phyloP scores from a whole-genome alignment of 2,113 vertebrate genomes.

The Vombatus ursinus region DNA sequence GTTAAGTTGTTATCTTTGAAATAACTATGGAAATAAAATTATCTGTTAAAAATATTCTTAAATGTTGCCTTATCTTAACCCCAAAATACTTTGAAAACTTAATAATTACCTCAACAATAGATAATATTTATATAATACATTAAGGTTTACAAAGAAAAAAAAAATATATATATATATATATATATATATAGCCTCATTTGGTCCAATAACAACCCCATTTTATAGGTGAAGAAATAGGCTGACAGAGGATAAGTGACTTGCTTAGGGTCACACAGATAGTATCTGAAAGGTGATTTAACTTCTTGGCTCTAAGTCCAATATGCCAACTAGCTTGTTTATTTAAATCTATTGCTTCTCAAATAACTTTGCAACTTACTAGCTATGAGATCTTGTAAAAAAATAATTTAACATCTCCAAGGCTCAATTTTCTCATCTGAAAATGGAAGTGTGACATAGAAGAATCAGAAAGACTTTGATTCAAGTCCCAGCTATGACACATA shows the following conservation, averaged over 20 bases:
- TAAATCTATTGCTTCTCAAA: neutral
- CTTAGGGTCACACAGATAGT: neutral
- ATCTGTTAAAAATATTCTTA: neutral
- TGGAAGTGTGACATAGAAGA: neutral
- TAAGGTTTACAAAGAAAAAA: neutral
- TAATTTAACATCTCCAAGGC: neutral
- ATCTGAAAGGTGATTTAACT: neutral
- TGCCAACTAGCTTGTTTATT: neutral
- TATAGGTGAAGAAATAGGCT: neutral
- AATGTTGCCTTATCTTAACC: neutral
- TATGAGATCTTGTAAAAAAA: neutral
- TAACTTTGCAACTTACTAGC: neutral
- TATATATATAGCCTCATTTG: too few relatives aligned
- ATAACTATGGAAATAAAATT: neutral
- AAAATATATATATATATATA: too few relatives aligned
- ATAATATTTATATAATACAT: neutral
- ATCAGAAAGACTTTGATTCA: neutral
- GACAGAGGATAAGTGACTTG: neutral
- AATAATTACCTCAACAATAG: neutral
- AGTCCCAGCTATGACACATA: neutral
- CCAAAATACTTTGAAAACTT: neutral
- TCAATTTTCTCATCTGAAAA: neutral
- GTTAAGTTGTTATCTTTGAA: neutral
- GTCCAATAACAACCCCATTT: neutral
- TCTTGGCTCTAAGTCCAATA: neutral